These are phyloP conservation scores for Melanargia galathea DNA, from an alignment of 2,888 invertebrate species.

Conservation along the genomic window DNA sequence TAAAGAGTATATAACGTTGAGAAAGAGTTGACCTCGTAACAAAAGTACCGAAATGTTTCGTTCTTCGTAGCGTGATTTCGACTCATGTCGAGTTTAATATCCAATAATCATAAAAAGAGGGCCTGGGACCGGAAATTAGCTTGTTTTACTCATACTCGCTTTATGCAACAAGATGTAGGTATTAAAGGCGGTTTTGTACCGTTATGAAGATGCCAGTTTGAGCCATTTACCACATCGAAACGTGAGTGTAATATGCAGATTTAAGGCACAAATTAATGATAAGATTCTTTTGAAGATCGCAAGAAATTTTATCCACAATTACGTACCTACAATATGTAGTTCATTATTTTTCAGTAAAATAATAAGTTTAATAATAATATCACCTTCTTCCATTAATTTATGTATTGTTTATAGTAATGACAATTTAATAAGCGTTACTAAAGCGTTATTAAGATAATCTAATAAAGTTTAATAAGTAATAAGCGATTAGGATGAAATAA, in stretches of 20 bases:
- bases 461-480: no score
- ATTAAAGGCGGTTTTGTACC: constrained; percentile 67
- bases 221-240: constrained; percentile 49
- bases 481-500: no score
- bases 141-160: constrained; percentile 56
- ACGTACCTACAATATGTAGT: no score
- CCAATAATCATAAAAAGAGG: constrained; percentile 61
- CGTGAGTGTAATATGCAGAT: constrained; percentile 52
- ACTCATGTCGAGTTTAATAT: constrained; percentile 50
- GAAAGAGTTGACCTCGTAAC: constrained; percentile 25
- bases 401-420: no score
- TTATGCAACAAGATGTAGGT: constrained; percentile 62
- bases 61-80: constrained; percentile 38
- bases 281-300: not conserved
- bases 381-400: no score
- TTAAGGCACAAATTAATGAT: constrained; percentile 32
- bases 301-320: not conserved
- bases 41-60: constrained; percentile 35
- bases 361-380: no score
- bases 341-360: no score
- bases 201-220: constrained; percentile 64
- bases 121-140: constrained; percentile 65
- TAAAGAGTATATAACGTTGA: constrained; percentile 7
- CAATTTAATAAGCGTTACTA: no score
- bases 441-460: no score